Evolutionary conservation across 2,113 vertebrate genomes (phyloP).

Genomic region (Oxyruncus cristatus): DNA sequence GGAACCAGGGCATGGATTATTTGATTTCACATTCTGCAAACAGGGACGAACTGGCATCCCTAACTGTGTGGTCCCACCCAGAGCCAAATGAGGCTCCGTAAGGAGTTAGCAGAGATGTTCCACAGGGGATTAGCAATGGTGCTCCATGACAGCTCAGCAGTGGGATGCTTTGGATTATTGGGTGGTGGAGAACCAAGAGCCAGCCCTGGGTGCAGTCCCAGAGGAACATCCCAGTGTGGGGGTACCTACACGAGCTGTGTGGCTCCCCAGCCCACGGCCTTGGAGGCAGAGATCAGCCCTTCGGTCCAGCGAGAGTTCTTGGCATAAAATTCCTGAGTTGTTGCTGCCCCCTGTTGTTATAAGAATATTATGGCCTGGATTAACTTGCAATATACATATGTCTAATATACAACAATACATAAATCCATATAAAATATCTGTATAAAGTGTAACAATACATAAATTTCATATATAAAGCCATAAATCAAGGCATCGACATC

Average conservation of each 20-base stretch:
- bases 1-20: background rate
- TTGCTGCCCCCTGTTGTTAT: slow-evolving; percentile 85
- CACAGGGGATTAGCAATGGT: background rate
- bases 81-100: background rate
- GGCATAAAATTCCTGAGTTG: slow-evolving; percentile 93
- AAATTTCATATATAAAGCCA: background rate
- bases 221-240: fast-evolving
- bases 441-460: background rate
- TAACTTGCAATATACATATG: too few relatives aligned
- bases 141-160: background rate
- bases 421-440: background rate
- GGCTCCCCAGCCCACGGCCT: slow-evolving; percentile 97
- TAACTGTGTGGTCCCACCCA: fast-evolving
- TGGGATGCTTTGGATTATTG: background rate
- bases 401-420: background rate
- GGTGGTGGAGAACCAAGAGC: fast-evolving
- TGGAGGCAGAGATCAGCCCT: slow-evolving; percentile 96
- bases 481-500: background rate
- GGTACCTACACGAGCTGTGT: slow-evolving; percentile 93
- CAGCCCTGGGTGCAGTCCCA: background rate
- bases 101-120: background rate
- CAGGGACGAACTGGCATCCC: background rate
- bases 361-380: background rate
- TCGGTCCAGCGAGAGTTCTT: slow-evolving; percentile 98
- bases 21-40: background rate